Evolutionary conservation across 2,113 vertebrate species (phyloP).

Genomic region (Sciurus niger): DNA sequence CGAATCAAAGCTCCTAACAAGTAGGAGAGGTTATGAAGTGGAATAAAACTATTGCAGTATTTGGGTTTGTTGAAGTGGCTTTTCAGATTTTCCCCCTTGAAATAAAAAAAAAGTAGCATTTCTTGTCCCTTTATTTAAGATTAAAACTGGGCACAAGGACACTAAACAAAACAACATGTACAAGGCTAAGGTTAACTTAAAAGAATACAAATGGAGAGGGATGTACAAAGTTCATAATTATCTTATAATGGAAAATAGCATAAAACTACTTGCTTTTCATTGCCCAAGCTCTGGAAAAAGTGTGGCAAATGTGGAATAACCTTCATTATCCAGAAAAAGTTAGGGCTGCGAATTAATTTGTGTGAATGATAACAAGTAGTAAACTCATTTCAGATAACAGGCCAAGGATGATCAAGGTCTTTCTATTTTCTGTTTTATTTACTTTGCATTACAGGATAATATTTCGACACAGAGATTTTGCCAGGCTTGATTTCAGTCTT

Average conservation of each 20-base stretch:
- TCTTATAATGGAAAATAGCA: constrained; percentile 74
- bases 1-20: constrained; percentile 85
- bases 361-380: constrained; percentile 74
- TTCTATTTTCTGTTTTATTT: constrained; percentile 81
- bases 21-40: constrained; percentile 81
- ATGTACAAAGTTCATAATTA: constrained; percentile 75
- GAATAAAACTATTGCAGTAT: constrained; percentile 85
- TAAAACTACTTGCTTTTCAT: constrained; percentile 60
- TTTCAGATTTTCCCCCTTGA: constrained; percentile 78
- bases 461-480: constrained; percentile 71
- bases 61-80: constrained; percentile 77
- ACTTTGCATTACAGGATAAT: constrained; percentile 67
- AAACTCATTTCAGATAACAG: constrained; percentile 76
- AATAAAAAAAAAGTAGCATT: constrained; percentile 73
- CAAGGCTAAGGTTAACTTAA: constrained; percentile 89
- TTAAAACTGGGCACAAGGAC: constrained; percentile 91
- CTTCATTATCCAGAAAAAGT: constrained; percentile 62
- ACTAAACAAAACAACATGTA: constrained; percentile 87
- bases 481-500: constrained; percentile 37
- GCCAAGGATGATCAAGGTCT: constrained; percentile 77
- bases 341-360: constrained; percentile 69
- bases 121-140: constrained; percentile 88
- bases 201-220: constrained; percentile 78
- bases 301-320: constrained; percentile 48
- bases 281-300: constrained; percentile 54